Conservation (phyloP, 1,140 invertebrate species). For the Anagrus nilaparvatae region DNA sequence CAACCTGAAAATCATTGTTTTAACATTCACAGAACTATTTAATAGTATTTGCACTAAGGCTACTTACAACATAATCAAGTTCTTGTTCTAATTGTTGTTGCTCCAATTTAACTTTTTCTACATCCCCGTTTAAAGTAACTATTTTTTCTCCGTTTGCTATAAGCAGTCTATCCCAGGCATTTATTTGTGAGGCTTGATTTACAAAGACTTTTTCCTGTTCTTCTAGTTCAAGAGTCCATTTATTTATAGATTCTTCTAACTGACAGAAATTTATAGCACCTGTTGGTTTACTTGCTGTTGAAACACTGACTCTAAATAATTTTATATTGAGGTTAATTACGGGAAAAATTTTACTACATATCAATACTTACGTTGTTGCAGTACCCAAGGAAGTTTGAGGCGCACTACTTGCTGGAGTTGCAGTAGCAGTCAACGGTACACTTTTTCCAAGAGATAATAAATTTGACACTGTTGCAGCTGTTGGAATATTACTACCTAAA, state of each 20-base stretch:
- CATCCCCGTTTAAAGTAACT: constrained; percentile 69
- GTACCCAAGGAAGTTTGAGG: constrained; percentile 37
- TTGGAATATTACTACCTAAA: constrained; percentile 10
- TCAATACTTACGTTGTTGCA: constrained; percentile 39
- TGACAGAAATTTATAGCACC: constrained; percentile 71
- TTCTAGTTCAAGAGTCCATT: constrained; percentile 88
- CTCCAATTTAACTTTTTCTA: constrained; percentile 78
- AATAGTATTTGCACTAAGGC: neutral
- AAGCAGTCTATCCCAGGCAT: constrained; percentile 85
- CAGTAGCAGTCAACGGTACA: constrained; percentile 28
- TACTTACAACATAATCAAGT: constrained; percentile 76
- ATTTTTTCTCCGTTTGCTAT: constrained; percentile 91
- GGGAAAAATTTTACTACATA: neutral
- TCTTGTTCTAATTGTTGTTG: constrained; percentile 86
- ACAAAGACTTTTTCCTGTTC: constrained; percentile 90
- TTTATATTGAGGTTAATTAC: constrained; percentile 1
- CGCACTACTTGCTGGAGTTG: constrained; percentile 34
- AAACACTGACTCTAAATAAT: constrained; percentile 34
- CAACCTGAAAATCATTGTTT: constrained; percentile 30
- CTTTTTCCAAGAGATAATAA: constrained; percentile 19
- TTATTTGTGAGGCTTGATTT: constrained; percentile 88
- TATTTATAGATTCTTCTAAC: constrained; percentile 88
- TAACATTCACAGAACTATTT: too few species aligned
- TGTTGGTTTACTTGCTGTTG: constrained; percentile 35
- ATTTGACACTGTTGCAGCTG: constrained; percentile 20